Evolutionary conservation across 2,888 invertebrate genomes (phyloP), one percentile per base, ranked within the genome.

Genomic region (Busseola fusca): DNA sequence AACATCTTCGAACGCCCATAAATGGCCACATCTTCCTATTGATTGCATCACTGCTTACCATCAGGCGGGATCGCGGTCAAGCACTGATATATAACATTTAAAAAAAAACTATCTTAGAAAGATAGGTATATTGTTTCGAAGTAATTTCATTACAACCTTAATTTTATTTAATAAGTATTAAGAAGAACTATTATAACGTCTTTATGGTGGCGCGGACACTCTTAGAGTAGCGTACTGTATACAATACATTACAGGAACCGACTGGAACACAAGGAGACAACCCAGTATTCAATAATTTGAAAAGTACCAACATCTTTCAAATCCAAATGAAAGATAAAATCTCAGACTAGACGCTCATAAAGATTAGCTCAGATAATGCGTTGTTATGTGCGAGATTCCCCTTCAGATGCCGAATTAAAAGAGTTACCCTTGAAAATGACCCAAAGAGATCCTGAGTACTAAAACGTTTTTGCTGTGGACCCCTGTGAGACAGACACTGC

Each of bases 391-490:
- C 37, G 57, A 72, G 58, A 60, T 72, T 75, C 71, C 84, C 84
- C 81, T 81, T 64, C 74, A 70, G 78, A 78, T 78, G 76, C 71
- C 78, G 72, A 70, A 79, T 84, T 86, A 85, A 82, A 86, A 84
- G 82, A 80, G 45, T 66, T 87, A 88, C 82, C 93, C 93, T 94
- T 94, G 93, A 86, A 85, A 89, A 87, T 92, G 88, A 90, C 91
- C 91, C 87, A 90, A 90, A 90, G 90, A 89, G 79, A 85, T 88
- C 77, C 76, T 82, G 80, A 89, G 86, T 85, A 87, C 86, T 86
- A 84, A 81, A 75, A 76, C 62, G 63, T 82, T 89, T 92, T 93
- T 93, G 91, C 92, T 84, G 78, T 78, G 86, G 64, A 90, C 94
- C 94, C 93, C 90, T 86, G 83, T 86, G 82, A 87, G 64, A 48